Evolutionary conservation across 2,888 invertebrate genomes (phyloP).

Genomic region (Allolobophora icterica): DNA sequence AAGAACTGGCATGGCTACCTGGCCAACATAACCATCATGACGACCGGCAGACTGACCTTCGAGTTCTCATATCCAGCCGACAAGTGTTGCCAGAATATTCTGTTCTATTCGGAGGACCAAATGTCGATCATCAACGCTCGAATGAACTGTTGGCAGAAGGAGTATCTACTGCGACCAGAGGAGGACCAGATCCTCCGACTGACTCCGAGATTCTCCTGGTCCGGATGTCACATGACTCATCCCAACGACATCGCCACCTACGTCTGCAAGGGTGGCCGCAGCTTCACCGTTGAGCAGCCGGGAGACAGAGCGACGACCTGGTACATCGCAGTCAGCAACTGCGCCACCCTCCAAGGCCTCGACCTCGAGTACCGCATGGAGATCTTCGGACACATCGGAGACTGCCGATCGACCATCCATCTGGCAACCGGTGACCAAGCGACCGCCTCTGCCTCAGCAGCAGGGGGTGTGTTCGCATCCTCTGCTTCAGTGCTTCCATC

Average conservation of each 20-base stretch:
- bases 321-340: conserved; percentile 49
- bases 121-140: conserved; percentile 45
- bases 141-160: conserved; percentile 50
- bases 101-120: conserved; percentile 49
- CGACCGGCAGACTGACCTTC: conserved; percentile 46
- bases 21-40: conserved; percentile 47
- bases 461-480: neutral
- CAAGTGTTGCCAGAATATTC: conserved; percentile 48
- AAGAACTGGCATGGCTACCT: conserved; percentile 45
- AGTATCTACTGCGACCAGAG: conserved; percentile 45
- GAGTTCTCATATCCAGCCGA: conserved; percentile 48
- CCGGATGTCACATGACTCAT: conserved; percentile 48
- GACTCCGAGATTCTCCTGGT: conserved; percentile 50
- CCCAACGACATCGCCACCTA: conserved; percentile 44
- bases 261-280: conserved; percentile 48
- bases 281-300: conserved; percentile 40
- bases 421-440: neutral
- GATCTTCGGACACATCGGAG: conserved; percentile 47
- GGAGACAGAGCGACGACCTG: conserved; percentile 39
- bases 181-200: conserved; percentile 49
- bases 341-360: conserved; percentile 46
- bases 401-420: conserved; percentile 38
- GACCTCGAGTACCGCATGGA: conserved; percentile 46
- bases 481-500: neutral
- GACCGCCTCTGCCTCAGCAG: conserved; percentile 7